Evolutionary conservation across 2,113 vertebrate genomes (phyloP).

Genomic region (Balaenoptera acutorostrata): DNA sequence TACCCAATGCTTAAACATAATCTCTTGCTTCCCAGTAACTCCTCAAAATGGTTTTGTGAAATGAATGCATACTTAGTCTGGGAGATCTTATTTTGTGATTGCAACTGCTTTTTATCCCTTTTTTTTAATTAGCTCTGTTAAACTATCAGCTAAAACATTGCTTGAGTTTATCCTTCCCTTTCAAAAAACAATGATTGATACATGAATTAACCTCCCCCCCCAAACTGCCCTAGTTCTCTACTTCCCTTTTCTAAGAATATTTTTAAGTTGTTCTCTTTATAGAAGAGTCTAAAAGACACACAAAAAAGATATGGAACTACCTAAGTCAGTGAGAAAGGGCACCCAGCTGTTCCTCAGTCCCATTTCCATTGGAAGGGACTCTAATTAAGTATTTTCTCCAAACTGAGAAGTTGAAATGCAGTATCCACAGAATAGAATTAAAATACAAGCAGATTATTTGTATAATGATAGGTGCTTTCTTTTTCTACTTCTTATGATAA

Average conservation of each 20-base stretch:
- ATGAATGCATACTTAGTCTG: fast-evolving
- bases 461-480: not conserved
- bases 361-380: not conserved
- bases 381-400: not conserved
- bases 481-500: not conserved
- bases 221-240: not conserved
- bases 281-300: not conserved
- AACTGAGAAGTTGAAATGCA: not conserved
- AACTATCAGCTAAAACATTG: not conserved
- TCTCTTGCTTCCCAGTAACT: not conserved
- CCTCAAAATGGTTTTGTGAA: not conserved
- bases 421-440: not conserved
- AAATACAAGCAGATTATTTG: not conserved
- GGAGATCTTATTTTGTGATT: not conserved
- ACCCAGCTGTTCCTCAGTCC: not conserved
- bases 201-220: not conserved
- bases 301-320: not conserved
- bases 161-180: not conserved
- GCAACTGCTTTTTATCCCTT: not conserved
- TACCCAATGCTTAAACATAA: fast-evolving
- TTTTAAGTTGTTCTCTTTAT: not conserved
- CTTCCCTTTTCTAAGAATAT: not conserved
- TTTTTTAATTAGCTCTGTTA: not conserved
- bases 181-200: not conserved
- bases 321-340: not conserved